A percentile compares a stretch with the other conserved stretches of the same genome.
phyloP scores from a whole-genome alignment of 2,797 vertebrate species.

The Poecilia wingei region DNA sequence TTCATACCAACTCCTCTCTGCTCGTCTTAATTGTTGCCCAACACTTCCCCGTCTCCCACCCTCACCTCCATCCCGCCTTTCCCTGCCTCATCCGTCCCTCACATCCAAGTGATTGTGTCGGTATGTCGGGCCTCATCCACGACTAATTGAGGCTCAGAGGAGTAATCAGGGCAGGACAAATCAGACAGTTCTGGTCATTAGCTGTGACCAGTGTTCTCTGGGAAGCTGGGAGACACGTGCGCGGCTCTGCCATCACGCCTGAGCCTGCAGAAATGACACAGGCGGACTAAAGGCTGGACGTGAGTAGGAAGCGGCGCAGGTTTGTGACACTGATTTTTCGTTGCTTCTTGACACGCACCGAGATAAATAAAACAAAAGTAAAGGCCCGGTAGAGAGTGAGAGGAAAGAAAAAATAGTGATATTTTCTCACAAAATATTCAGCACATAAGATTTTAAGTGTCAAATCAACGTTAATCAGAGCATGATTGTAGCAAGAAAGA shows the following conservation, averaged over 20 bases:
- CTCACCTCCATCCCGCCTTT: conserved; percentile 37
- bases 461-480: background rate
- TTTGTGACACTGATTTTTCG: conserved; percentile 34
- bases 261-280: conserved; percentile 54
- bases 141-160: conserved; percentile 94
- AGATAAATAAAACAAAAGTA: conserved; percentile 46
- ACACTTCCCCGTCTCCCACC: conserved; percentile 14
- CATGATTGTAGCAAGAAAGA: background rate
- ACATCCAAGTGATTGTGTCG: conserved; percentile 87
- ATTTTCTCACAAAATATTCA: background rate
- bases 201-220: conserved; percentile 81
- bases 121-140: conserved; percentile 89
- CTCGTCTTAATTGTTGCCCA: conserved; percentile 25
- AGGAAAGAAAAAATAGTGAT: background rate
- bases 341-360: conserved; percentile 36
- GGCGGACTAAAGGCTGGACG: conserved; percentile 50
- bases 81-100: conserved; percentile 65
- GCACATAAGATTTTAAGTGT: background rate
- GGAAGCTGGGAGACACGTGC: conserved; percentile 67
- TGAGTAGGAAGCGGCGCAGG: conserved; percentile 42
- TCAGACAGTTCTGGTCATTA: conserved; percentile 96
- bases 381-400: conserved; percentile 20
- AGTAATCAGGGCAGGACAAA: conserved; percentile 94
- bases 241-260: conserved; percentile 49
- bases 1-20: conserved; percentile 25